phyloP scores from a whole-genome alignment of 30 jellyfish, hydroid and myxozoan species.

The Hydra vulgaris region DNA sequence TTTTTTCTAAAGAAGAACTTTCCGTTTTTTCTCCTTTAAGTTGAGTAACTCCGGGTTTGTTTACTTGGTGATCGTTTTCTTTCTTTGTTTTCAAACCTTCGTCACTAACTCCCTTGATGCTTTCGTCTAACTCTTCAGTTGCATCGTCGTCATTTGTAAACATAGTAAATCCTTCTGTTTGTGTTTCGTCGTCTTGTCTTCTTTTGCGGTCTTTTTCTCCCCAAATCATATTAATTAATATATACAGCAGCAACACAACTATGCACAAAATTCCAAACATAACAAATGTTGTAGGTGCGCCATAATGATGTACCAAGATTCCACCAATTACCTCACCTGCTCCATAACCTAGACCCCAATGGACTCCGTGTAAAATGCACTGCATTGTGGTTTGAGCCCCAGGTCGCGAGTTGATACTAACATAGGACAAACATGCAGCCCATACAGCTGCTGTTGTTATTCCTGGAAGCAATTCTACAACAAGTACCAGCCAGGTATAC shows the following conservation, averaged over 20 bases:
- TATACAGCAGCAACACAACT: conserved; percentile 71
- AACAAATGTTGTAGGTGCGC: conserved; percentile 97
- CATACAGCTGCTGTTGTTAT: conserved; percentile 99
- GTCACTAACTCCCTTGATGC: neutral
- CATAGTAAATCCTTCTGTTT: conserved; percentile 43
- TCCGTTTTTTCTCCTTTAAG: neutral
- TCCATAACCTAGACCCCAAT: conserved; percentile 99
- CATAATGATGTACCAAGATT: conserved; percentile 90
- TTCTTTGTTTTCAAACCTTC: neutral
- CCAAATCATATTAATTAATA: conserved; percentile 83
- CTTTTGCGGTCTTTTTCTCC: conserved; percentile 61
- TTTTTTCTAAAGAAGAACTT: neutral
- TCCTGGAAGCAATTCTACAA: conserved; percentile 93
- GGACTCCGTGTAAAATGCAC: conserved; percentile 97
- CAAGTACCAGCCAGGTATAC: conserved; percentile 93
- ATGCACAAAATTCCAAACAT: conserved; percentile 91
- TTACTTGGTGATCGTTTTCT: neutral
- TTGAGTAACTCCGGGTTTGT: neutral
- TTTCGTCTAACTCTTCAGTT: neutral
- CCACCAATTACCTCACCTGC: conserved; percentile 99
- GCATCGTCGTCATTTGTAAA: neutral
- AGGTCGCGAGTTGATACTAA: conserved; percentile 79
- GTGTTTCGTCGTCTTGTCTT: conserved; percentile 93
- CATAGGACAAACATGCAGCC: conserved; percentile 98
- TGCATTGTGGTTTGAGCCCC: conserved; percentile 99